These are phyloP conservation scores for Sardinella longiceps DNA, from an alignment of 2,797 vertebrate species.

Conservation along the genomic window DNA sequence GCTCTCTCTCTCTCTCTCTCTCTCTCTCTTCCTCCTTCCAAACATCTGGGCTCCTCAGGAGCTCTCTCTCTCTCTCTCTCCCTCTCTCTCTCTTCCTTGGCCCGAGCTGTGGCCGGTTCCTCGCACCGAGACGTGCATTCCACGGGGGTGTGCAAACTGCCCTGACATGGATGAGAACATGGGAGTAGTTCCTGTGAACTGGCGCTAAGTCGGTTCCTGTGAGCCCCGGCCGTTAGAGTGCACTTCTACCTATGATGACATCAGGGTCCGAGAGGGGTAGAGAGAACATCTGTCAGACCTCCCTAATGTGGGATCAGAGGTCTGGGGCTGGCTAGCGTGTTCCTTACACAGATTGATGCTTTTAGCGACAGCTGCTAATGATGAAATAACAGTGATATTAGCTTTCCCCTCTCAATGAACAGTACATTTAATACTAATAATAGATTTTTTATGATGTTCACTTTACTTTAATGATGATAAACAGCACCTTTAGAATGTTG, in stretches of 20 bases:
- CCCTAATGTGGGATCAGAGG: background rate
- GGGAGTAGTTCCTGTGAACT: background rate
- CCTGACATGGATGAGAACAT: background rate
- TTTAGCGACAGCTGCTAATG: too few relatives aligned
- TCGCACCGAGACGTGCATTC: slow-evolving; percentile 14
- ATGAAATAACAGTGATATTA: too few relatives aligned
- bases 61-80: background rate
- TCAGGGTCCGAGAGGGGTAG: background rate
- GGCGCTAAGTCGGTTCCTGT: background rate
- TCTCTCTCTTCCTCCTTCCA: background rate
- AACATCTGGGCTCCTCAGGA: slow-evolving; percentile 24
- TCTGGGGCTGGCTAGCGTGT: too few relatives aligned
- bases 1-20: background rate
- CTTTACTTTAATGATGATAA: too few relatives aligned
- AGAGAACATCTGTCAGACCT: background rate
- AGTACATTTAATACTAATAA: too few relatives aligned
- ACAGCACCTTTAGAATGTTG: too few relatives aligned
- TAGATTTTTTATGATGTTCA: too few relatives aligned
- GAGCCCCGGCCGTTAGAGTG: too few relatives aligned
- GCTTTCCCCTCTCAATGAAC: too few relatives aligned
- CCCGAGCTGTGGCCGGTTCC: too few relatives aligned
- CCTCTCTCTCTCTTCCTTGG: background rate
- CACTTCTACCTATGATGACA: background rate
- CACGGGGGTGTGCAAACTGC: background rate
- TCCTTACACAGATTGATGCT: too few relatives aligned